Evolutionary conservation across 2,797 vertebrate species (phyloP).

Genomic region (Squalus acanthias): DNA sequence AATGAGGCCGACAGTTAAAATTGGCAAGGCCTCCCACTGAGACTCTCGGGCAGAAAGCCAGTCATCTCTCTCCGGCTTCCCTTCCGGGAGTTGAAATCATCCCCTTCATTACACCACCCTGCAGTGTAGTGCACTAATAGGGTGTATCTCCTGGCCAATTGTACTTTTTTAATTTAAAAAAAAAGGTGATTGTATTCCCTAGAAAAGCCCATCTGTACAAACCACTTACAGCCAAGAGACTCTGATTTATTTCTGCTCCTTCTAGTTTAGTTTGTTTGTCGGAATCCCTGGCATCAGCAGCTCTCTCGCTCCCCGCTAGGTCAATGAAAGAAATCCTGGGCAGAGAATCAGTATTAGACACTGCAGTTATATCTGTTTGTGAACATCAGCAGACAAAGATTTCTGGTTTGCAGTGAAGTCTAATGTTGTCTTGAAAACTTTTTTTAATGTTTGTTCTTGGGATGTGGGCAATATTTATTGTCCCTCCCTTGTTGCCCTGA

Average conservation of each 20-base stretch:
- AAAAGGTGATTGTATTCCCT: neutral
- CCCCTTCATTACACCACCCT: neutral
- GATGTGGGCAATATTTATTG: too few species aligned
- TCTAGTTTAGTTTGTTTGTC: conserved; percentile 80
- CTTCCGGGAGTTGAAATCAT: neutral
- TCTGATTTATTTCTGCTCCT: conserved; percentile 89
- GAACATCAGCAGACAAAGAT: neutral
- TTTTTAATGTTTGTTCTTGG: neutral
- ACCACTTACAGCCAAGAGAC: conserved; percentile 78
- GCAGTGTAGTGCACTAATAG: neutral
- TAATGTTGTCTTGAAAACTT: neutral
- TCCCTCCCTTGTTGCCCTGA: neutral
- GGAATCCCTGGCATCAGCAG: conserved; percentile 74
- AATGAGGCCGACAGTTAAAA: neutral
- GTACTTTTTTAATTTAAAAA: neutral
- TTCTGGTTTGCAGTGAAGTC: neutral
- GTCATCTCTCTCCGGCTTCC: neutral
- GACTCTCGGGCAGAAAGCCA: neutral
- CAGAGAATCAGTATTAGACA: conserved; percentile 38
- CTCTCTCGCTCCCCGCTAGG: conserved; percentile 87
- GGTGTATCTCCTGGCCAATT: neutral
- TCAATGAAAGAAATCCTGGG: conserved; percentile 86
- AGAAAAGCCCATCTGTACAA: conserved; percentile 20
- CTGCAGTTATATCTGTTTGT: neutral
- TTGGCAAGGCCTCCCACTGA: neutral